Conservation (phyloP, 2,797 vertebrate genomes). For the Sphaeramia orbicularis region DNA sequence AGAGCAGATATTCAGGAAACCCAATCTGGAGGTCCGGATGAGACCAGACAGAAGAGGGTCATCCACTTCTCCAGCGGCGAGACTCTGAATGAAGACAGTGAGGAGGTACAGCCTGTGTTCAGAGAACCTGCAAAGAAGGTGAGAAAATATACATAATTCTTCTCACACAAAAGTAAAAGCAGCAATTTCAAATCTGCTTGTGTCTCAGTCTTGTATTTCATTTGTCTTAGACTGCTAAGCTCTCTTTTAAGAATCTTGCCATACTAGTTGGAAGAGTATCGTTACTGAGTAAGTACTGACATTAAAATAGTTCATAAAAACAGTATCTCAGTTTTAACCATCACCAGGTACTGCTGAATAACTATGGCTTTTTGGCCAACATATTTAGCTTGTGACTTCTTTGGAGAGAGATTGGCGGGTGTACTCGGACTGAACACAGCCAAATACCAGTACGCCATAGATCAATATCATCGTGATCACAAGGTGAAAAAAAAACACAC, state of each 20-base stretch:
- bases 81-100: conserved; percentile 80
- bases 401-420: conserved; percentile 79
- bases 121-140: conserved; percentile 60
- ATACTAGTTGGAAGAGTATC: conserved; percentile 71
- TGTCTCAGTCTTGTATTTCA: not conserved
- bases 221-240: conserved; percentile 50
- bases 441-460: conserved; percentile 85
- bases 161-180: too few relatives aligned
- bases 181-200: not conserved
- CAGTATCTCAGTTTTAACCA: too few relatives aligned
- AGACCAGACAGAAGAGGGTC: conserved; percentile 65
- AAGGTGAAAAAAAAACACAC: conserved; percentile 65
- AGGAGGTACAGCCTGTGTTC: conserved; percentile 62
- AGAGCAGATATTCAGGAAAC: conserved; percentile 41
- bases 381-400: conserved; percentile 83
- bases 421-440: conserved; percentile 81
- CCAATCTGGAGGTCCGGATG: conserved; percentile 16
- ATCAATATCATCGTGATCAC: conserved; percentile 72
- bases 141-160: conserved; percentile 19
- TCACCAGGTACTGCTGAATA: not conserved
- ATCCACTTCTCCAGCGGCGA: conserved; percentile 87
- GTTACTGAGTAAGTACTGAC: conserved; percentile 76
- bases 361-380: conserved; percentile 3
- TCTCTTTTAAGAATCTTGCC: conserved; percentile 76
- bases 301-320: not conserved